Base-by-base conservation (phyloP, 2,113 vertebrate species). In the Atlantisia rogersi region DNA sequence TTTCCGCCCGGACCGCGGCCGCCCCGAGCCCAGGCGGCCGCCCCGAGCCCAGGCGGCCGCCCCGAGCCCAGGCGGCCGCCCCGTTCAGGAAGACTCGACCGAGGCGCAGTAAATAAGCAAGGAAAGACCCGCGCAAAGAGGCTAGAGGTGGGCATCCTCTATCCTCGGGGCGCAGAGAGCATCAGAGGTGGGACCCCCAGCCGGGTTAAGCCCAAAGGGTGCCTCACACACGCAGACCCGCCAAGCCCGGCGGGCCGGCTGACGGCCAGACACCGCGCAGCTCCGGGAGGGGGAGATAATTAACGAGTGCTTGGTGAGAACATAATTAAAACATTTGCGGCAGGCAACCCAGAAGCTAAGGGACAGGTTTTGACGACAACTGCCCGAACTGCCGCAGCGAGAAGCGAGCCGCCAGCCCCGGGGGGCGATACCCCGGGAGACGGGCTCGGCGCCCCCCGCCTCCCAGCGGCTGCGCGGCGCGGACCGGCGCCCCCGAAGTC, bases 341-440 rank as follows among this genome's bases (percentile, higher is more conserved):
- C 77, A 39, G 80, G 69, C 53, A 31, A 31, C 60, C 56, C 62
- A 48, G 56, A 52, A 55, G 62, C 60, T 55, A 25, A 52, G 11
- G 12, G 35, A 28, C 32, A 40, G 17, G 1, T 25, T 7, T 18
- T 0, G 52, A 32, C 7, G 26, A 46, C n/a, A 52, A 9, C 55
- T 0, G 1, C 11, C 26, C 12, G 3, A 17, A 1, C 4, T 1
- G 35, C 22, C 56, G 1, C 42, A 21, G 65, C 17, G 12, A 25
- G 53, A 11, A 44, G 6, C 26, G 1, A 19, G 16, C 56, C 7
- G 35, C 42, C 71, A 5, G 56, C 25, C 31, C 28, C 21, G 1
- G 3, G 44, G 17, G 12, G 37, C 10, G 6, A 35, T 1, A 4
- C 13, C 48, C 8, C 14, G 11, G 31, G 12, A 32, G 60, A 39